Percentiles rank a stretch among this genome's conserved stretches.
Evolutionary conservation across 2,113 vertebrate species (phyloP).

Genomic region (Percopsis transmontana): DNA sequence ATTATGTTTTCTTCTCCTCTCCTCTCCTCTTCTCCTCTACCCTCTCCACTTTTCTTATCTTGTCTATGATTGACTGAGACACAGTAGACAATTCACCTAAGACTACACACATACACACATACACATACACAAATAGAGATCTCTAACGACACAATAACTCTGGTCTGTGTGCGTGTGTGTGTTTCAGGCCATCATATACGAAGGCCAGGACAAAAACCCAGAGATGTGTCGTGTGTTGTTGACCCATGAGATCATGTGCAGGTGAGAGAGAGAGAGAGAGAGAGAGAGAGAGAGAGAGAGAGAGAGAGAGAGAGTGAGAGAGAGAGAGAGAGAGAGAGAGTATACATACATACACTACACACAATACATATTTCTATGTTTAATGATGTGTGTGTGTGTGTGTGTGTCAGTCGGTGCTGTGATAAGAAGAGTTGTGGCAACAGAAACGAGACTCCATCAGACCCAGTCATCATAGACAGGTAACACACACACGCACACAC

Average conservation of each 20-base stretch:
- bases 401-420: constrained; percentile 84
- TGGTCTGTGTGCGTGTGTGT: background rate
- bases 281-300: background rate
- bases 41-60: background rate
- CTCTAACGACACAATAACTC: too few relatives aligned
- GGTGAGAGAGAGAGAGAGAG: constrained; percentile 71
- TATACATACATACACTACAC: background rate
- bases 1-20: background rate
- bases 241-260: constrained; percentile 91
- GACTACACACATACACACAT: background rate
- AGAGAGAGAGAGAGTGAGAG: background rate
- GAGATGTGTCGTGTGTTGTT: constrained; percentile 86
- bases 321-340: background rate
- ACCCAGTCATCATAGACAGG: constrained; percentile 96
- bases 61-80: background rate
- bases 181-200: constrained; percentile 82
- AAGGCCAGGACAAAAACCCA: too few relatives aligned
- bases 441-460: constrained; percentile 90
- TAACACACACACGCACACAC: constrained; percentile 64
- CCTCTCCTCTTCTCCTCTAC: background rate
- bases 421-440: constrained; percentile 96
- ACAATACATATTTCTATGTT: background rate
- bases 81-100: background rate
- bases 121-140: too few relatives aligned
- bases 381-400: background rate